These are phyloP conservation scores for Priocnemis perturbator DNA, from an alignment of 2,888 invertebrate species.

Conservation along the genomic window DNA sequence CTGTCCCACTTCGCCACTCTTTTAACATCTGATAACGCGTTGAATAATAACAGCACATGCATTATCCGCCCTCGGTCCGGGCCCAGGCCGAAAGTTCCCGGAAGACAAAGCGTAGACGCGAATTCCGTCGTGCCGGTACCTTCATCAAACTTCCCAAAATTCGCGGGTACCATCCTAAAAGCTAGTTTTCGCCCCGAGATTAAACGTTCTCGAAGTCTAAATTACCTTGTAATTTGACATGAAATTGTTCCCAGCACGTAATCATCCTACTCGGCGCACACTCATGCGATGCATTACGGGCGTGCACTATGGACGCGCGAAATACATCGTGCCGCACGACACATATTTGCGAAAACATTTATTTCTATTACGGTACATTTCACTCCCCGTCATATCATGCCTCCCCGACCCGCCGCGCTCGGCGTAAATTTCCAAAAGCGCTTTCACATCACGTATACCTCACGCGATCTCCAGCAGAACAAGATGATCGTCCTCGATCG, in stretches of 20 bases:
- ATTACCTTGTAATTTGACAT: conserved; percentile 33
- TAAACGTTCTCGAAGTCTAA: conserved; percentile 30
- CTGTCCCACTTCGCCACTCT: too few species aligned
- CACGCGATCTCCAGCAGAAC: too few species aligned
- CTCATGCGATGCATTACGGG: too few species aligned
- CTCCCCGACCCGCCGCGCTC: too few species aligned
- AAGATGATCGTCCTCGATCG: too few species aligned
- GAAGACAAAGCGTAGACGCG: conserved; percentile 41
- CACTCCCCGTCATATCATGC: too few species aligned
- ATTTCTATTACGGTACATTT: too few species aligned
- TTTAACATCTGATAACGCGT: neutral
- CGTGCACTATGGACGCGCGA: too few species aligned
- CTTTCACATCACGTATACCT: too few species aligned
- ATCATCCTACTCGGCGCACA: neutral
- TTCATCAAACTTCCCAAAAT: conserved; percentile 44
- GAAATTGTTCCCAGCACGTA: conserved; percentile 37
- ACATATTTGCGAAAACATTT: neutral
- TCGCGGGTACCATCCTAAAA: conserved; percentile 38
- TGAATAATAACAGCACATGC: too few species aligned
- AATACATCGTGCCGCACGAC: too few species aligned
- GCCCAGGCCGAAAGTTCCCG: conserved; percentile 31
- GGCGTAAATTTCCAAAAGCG: too few species aligned
- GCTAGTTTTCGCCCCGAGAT: conserved; percentile 36
- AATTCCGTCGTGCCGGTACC: conserved; percentile 36
- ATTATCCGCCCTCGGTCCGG: conserved; percentile 10